Conservation (phyloP, 2,888 invertebrate genomes). For the Leucophenga maculata region DNA sequence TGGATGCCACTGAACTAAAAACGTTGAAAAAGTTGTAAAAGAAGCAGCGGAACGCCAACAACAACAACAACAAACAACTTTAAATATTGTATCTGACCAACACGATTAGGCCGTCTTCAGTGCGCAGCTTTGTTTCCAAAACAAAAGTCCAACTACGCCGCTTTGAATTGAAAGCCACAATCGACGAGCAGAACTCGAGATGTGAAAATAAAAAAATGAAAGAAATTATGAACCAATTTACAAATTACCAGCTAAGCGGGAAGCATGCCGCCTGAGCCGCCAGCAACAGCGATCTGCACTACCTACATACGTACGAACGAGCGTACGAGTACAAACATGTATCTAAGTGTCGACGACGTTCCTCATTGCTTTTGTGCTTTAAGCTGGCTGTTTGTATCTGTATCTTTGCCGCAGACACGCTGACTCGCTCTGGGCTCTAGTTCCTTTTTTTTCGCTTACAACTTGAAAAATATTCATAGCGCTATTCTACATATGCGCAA, state of each 20-base stretch:
- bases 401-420: too few species aligned
- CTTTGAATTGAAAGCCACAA: constrained; percentile 33
- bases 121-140: neutral
- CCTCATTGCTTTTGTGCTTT: neutral
- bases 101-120: constrained; percentile 8
- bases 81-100: constrained; percentile 33
- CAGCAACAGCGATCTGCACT: constrained; percentile 11
- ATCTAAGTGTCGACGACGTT: constrained; percentile 18
- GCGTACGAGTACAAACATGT: neutral
- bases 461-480: too few species aligned
- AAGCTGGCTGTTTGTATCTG: too few species aligned
- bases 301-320: neutral
- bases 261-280: constrained; percentile 35
- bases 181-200: constrained; percentile 21
- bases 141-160: constrained; percentile 37
- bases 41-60: constrained; percentile 18
- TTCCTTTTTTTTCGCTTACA: too few species aligned
- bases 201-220: constrained; percentile 10
- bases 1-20: constrained; percentile 27
- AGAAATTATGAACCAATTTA: constrained; percentile 65
- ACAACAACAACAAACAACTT: constrained; percentile 22
- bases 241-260: constrained; percentile 55
- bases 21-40: constrained; percentile 40
- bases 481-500: too few species aligned
- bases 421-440: too few species aligned